Conservation (phyloP, 2,113 vertebrate species). For the Rhabdornis inornatus region DNA sequence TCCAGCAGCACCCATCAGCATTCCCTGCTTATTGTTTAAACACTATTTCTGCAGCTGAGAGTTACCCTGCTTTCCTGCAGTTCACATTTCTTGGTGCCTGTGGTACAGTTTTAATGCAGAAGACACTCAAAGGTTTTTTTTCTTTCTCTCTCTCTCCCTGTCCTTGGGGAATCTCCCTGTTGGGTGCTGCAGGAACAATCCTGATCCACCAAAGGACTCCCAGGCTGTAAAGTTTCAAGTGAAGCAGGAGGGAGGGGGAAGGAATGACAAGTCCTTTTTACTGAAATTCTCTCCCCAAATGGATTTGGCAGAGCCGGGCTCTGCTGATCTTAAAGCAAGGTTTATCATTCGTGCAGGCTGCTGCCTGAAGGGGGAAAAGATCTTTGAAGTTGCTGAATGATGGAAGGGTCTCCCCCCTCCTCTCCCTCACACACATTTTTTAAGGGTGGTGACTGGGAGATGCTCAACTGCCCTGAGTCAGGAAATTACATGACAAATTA, state of each 20-base stretch:
- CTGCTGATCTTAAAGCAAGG: conserved; percentile 27
- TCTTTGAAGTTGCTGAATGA: conserved; percentile 53
- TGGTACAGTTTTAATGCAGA: neutral
- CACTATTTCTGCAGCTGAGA: neutral
- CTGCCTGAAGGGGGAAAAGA: conserved; percentile 47
- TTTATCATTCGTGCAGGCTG: conserved; percentile 55
- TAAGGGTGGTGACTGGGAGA: conserved; percentile 24
- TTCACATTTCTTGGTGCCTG: neutral
- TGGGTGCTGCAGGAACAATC: neutral
- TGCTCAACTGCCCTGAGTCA: conserved; percentile 52
- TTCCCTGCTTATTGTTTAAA: neutral
- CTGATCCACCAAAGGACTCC: neutral
- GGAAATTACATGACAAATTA: conserved; percentile 63
- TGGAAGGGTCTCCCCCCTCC: conserved; percentile 29
- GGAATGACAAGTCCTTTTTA: conserved; percentile 32
- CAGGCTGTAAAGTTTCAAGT: conserved; percentile 3
- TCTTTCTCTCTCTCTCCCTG: neutral
- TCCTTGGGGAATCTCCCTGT: neutral
- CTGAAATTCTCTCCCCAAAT: conserved; percentile 26
- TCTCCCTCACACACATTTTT: neutral
- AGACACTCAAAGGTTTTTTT: neutral
- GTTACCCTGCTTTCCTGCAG: neutral
- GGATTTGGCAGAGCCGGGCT: conserved; percentile 32
- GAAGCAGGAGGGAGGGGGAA: conserved; percentile 17
- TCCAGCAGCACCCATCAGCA: neutral